Conservation (phyloP, 1,140 invertebrate genomes). For the Mycetomoellerius zeteki region DNA sequence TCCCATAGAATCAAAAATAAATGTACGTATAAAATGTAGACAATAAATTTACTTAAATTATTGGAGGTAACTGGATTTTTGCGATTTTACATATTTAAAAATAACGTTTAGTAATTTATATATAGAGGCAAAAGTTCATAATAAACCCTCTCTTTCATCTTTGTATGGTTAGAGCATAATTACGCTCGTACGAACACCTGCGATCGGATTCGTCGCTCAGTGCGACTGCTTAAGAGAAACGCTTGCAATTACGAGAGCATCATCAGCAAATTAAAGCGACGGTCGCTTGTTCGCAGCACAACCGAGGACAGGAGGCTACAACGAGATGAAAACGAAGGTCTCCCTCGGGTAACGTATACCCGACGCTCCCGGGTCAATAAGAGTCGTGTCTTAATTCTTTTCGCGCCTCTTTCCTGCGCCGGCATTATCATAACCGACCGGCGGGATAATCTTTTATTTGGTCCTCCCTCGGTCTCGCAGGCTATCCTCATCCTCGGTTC, state of each 20-base stretch:
- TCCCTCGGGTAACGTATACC: conserved; percentile 44
- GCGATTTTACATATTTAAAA: not conserved
- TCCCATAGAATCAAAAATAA: not conserved
- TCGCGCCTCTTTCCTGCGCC: conserved; percentile 46
- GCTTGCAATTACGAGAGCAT: conserved; percentile 29
- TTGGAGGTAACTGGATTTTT: not conserved
- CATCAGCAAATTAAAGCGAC: conserved; percentile 41
- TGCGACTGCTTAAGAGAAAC: conserved; percentile 11
- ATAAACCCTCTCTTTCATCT: not conserved
- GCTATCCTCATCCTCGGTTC: conserved; percentile 11
- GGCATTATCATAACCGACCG: conserved; percentile 82
- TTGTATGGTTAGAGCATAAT: not conserved
- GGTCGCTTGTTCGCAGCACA: not conserved
- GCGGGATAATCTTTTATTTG: conserved; percentile 81
- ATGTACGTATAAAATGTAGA: not conserved
- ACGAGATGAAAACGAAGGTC: conserved; percentile 31
- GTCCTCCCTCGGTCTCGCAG: conserved; percentile 22
- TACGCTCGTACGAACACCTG: not conserved
- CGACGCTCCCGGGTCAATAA: conserved; percentile 52
- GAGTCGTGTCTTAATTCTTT: conserved; percentile 79
- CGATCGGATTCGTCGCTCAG: not conserved
- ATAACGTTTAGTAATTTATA: not conserved
- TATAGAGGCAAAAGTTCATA: not conserved
- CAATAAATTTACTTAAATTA: not conserved
- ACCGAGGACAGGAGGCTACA: not conserved